Evolutionary conservation across 92 coral and sea anemone species (phyloP).

Genomic region (Blastomussa wellsi): DNA sequence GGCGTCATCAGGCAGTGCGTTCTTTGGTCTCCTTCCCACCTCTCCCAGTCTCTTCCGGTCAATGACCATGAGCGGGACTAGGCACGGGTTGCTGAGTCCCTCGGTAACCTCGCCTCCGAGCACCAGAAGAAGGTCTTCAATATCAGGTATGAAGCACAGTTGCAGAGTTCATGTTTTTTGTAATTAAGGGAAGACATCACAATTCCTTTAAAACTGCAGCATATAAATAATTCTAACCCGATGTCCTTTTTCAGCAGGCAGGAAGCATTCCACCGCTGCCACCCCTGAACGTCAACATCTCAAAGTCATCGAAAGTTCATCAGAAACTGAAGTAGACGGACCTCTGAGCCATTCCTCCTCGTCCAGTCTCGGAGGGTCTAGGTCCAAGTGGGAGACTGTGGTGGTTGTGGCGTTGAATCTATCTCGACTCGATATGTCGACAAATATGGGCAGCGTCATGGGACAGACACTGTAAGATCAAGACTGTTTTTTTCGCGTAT

Average conservation of each 20-base stretch:
- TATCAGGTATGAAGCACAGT: conserved; percentile 49
- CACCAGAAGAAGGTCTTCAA: conserved; percentile 55
- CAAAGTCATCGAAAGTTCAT: conserved; percentile 54
- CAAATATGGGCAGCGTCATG: conserved; percentile 98
- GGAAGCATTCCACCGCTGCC: background rate
- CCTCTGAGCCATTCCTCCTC: conserved; percentile 87
- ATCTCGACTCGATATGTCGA: conserved; percentile 88
- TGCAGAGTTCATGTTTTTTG: background rate
- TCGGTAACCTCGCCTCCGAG: conserved; percentile 49
- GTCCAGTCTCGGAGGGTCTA: conserved; percentile 74
- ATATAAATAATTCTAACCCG: background rate
- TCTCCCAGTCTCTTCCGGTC: conserved; percentile 89
- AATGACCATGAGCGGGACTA: conserved; percentile 82
- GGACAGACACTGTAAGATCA: conserved; percentile 91
- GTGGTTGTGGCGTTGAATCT: conserved; percentile 93
- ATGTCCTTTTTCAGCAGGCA: conserved; percentile 13
- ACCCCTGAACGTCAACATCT: conserved; percentile 6
- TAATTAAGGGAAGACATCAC: too few relatives aligned
- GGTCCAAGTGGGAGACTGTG: conserved; percentile 96
- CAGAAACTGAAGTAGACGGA: conserved; percentile 84
- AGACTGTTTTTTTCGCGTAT: background rate
- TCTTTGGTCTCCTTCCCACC: conserved; percentile 74
- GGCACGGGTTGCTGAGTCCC: conserved; percentile 67
- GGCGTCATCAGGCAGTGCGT: conserved; percentile 65
- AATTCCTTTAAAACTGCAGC: background rate